These are phyloP conservation scores for Vanessa cardui DNA, from an alignment of 2,888 invertebrate genomes.

Conservation along the genomic window DNA sequence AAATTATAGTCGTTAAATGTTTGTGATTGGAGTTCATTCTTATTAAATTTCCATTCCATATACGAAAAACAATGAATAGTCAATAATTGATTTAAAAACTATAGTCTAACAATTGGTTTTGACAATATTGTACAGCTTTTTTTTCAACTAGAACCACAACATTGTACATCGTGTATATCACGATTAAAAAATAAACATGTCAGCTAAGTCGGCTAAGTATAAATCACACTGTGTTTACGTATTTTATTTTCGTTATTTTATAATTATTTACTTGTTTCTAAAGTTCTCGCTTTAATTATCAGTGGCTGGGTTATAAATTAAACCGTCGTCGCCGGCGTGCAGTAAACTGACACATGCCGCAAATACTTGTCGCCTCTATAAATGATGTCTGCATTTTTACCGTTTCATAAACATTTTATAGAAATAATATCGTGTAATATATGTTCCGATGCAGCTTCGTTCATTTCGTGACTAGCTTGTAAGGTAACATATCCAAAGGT, in stretches of 20 bases:
- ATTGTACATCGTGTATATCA: no score
- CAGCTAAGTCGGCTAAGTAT: neutral
- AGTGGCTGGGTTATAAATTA: constrained; percentile 23
- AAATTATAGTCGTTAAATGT: no score
- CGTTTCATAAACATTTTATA: constrained; percentile 4
- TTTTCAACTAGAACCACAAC: no score
- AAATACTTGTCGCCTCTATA: constrained; percentile 31
- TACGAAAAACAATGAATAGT: no score
- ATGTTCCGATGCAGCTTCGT: no score
- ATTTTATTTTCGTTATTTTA: neutral
- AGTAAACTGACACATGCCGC: constrained; percentile 31
- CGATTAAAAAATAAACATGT: neutral
- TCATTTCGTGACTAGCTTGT: no score
- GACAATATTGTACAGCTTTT: no score
- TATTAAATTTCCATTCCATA: no score
- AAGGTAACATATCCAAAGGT: no score
- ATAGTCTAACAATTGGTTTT: no score
- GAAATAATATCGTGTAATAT: neutral
- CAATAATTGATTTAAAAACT: no score
- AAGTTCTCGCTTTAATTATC: constrained; percentile 24
- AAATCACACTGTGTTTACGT: neutral
- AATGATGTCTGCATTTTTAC: constrained; percentile 27
- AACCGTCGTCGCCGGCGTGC: constrained; percentile 15
- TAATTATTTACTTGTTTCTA: constrained; percentile 5
- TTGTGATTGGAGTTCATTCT: no score